Conservation (phyloP, 1,140 invertebrate genomes). For the Lanistes nyassanus region DNA sequence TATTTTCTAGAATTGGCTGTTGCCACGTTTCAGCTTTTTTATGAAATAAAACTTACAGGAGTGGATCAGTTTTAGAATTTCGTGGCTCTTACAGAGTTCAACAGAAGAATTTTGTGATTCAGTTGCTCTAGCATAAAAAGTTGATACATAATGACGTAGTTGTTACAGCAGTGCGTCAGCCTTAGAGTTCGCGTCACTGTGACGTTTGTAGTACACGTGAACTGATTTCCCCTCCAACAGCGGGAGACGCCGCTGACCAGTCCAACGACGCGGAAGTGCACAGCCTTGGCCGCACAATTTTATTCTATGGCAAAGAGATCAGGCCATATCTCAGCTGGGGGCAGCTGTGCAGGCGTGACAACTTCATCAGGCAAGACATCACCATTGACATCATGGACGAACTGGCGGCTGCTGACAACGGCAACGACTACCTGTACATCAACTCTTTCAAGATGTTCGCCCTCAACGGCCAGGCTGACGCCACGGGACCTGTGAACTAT, state of each 20-base stretch:
- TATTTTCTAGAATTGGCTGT: too few species aligned
- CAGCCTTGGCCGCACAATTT: background rate
- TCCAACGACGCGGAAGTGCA: slow-evolving; percentile 23
- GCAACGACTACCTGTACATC: slow-evolving; percentile 6
- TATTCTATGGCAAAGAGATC: slow-evolving; percentile 8
- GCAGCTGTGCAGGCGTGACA: background rate
- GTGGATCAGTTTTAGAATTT: too few species aligned
- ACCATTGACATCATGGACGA: slow-evolving; percentile 11
- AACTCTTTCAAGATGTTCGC: slow-evolving; percentile 18
- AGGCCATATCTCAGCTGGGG: background rate
- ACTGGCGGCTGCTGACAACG: slow-evolving; percentile 20
- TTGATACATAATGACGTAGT: too few species aligned
- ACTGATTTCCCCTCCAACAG: background rate
- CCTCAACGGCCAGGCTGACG: slow-evolving; percentile 24
- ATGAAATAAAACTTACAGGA: too few species aligned
- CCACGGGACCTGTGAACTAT: slow-evolving; percentile 11
- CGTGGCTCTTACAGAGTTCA: too few species aligned
- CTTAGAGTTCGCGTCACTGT: too few species aligned
- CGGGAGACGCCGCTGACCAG: slow-evolving; percentile 17
- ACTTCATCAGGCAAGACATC: background rate
- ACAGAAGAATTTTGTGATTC: too few species aligned
- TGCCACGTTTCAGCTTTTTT: too few species aligned
- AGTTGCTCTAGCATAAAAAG: too few species aligned
- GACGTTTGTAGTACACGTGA: too few species aligned
- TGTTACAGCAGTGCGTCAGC: too few species aligned